Evolutionary conservation across 1,140 invertebrate species (phyloP).

Genomic region (Bombus confusus): DNA sequence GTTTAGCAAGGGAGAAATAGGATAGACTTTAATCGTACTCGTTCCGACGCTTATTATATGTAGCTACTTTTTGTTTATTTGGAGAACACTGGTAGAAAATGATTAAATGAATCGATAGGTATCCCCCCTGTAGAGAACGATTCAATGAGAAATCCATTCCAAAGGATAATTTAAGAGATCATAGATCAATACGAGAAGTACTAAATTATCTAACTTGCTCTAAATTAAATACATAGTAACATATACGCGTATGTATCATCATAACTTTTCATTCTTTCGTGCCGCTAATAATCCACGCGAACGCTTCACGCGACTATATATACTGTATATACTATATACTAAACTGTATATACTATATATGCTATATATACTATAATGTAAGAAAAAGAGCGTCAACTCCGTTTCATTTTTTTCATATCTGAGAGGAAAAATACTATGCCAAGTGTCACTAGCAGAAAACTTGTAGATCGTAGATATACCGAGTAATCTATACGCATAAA

Average conservation of each 20-base stretch:
- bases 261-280: too few species aligned
- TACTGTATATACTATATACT: too few species aligned
- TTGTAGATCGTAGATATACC: background rate
- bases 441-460: too few species aligned
- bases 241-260: too few species aligned
- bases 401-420: background rate
- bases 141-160: background rate
- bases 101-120: background rate
- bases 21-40: background rate
- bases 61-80: too few species aligned
- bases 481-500: background rate
- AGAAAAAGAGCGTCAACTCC: too few species aligned
- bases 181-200: background rate
- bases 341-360: too few species aligned
- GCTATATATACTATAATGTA: too few species aligned
- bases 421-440: fast-evolving
- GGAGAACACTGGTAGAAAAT: background rate
- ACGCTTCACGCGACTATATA: too few species aligned
- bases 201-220: background rate
- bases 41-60: background rate
- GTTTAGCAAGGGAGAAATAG: background rate
- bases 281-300: too few species aligned
- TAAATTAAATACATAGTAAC: background rate
- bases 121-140: background rate
- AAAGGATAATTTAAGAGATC: background rate